Conservation (phyloP, 1,140 invertebrate species). For the Coptotermes formosanus region DNA sequence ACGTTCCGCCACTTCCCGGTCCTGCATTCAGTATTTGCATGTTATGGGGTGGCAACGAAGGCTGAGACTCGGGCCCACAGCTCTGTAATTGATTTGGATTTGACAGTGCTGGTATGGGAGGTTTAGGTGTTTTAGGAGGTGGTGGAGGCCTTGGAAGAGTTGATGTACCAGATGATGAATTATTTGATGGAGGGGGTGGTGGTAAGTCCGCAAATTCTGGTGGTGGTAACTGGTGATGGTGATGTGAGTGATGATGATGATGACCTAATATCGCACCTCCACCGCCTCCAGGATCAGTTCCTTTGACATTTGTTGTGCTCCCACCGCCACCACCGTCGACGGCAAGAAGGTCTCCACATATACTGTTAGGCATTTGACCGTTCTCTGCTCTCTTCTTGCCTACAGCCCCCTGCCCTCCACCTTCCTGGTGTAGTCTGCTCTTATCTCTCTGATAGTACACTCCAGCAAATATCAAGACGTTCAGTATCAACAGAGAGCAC, state of each 20-base stretch:
- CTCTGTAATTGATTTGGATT: conserved; percentile 6
- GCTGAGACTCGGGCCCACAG: conserved; percentile 29
- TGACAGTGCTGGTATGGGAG: conserved; percentile 36
- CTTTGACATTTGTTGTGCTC: conserved; percentile 6
- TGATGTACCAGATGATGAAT: conserved; percentile 38
- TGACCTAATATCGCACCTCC: background rate
- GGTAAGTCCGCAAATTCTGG: conserved; percentile 74
- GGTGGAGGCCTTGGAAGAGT: conserved; percentile 41
- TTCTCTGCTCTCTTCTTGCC: conserved; percentile 77
- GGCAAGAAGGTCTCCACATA: conserved; percentile 73
- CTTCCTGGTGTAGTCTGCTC: conserved; percentile 55
- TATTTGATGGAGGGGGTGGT: conserved; percentile 59
- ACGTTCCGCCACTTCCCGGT: background rate
- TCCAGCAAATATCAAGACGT: conserved; percentile 89
- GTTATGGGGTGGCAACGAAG: conserved; percentile 28
- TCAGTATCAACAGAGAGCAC: conserved; percentile 83
- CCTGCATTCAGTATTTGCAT: conserved; percentile 28
- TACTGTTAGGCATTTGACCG: conserved; percentile 80
- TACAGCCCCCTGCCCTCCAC: conserved; percentile 47
- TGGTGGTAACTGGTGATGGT: conserved; percentile 73
- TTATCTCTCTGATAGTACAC: conserved; percentile 92
- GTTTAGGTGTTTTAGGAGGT: conserved; percentile 68
- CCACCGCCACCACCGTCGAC: conserved; percentile 54
- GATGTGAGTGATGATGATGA: conserved; percentile 62
- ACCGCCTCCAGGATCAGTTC: conserved; percentile 11